Base-by-base conservation (phyloP, 2,888 invertebrate genomes). In the Tetragnatha montana region DNA sequence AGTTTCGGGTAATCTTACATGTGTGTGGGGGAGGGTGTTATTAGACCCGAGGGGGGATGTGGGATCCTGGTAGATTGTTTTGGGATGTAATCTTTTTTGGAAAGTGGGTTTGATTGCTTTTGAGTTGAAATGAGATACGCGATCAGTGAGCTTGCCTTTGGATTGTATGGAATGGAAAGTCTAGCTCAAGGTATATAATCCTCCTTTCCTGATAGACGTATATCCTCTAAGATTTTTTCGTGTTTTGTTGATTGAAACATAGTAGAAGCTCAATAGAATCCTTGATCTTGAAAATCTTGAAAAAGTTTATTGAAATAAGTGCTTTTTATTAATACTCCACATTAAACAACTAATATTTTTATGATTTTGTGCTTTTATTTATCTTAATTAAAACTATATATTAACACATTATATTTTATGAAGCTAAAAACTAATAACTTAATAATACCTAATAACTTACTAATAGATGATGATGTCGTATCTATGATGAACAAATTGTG, bases 1-100 rank as follows among this genome's bases (percentile, higher is more conserved):
- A 85, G 50, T 85, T 85, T 21, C 50, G 19, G 21, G 47, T 19
- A 87, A 74, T 73, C n/a, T 21, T 73, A n/a, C 50, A 49, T 49
- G 4, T 21, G 60, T 10, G 60, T 12, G 6, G 22, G 12, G 8
- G 22, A 75, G 21, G 21, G 12, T 14, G 22, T 73, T 81, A 49
- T 81, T 71, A 81, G 22, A 73, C 35, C 35, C 49, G 17, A 50
- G 17, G 8, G 22, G 50, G 17, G 50, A 19, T 17, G 51, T 8
- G 60, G 6, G 14, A 22, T 60, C 51, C 6, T 10, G 60, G 60
- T 17, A 60, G 60, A 60, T 60, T 60, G 60, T 60, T 60, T 60
- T 60, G 60, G 17, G 60, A 60, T 12, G 10, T 17, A 60, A 60
- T 60, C 60, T 60, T 60, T 35, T 35, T 60, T 60, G 17, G 17